phyloP scores from a whole-genome alignment of 2,888 invertebrate species.

The Drosophila differens region DNA sequence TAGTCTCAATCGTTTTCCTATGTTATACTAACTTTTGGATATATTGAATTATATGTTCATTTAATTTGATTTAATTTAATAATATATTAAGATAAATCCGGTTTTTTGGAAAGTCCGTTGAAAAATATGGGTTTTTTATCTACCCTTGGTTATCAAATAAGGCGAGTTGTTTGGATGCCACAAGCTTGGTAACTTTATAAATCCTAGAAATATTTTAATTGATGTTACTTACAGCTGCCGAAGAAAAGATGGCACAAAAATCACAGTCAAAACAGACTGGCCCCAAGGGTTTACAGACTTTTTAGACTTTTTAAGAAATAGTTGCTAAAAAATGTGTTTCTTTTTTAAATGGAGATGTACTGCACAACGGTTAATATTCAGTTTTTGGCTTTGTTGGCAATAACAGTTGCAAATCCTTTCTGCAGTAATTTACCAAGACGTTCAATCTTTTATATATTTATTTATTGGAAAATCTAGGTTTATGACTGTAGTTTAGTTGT shows the following conservation, averaged over 20 bases:
- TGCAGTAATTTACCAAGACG: background rate
- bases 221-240: no score
- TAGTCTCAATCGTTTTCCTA: no score
- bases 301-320: background rate
- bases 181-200: background rate
- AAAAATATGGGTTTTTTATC: background rate
- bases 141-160: background rate
- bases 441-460: background rate
- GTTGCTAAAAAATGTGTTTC: background rate
- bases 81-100: no score
- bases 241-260: background rate
- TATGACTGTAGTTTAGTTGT: background rate
- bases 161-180: background rate
- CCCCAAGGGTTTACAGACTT: no score
- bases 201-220: background rate
- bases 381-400: background rate
- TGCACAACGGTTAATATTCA: background rate
- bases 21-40: accelerated
- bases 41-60: no score
- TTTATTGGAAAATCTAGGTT: background rate
- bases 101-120: no score
- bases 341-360: background rate
- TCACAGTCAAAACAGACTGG: background rate
- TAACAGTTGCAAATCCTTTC: background rate
- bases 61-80: no score